Evolutionary conservation across 1,140 invertebrate species (phyloP).

Genomic region (Drosophila tani): DNA sequence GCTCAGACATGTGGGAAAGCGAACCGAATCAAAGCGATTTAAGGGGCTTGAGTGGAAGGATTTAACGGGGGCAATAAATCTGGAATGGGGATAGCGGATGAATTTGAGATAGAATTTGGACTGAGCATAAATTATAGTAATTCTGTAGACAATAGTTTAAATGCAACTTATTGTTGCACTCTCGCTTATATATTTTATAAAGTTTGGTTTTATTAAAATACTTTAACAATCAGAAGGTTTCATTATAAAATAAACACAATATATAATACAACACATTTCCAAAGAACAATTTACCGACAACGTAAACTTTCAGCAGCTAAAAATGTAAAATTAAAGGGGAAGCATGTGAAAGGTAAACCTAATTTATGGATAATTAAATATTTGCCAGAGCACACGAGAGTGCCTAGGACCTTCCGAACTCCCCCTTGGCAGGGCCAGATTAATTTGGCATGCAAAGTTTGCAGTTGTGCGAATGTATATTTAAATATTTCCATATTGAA

Average conservation of each 20-base stretch:
- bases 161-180: background rate
- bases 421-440: background rate
- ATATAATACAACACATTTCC: background rate
- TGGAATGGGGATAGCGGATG: background rate
- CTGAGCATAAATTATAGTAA: background rate
- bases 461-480: background rate
- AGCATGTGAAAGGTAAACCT: conserved; percentile 41
- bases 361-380: conserved; percentile 70
- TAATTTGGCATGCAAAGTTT: conserved; percentile 33
- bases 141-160: too few species aligned
- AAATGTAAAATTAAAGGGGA: background rate
- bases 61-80: conserved; percentile 1
- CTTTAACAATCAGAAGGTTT: background rate
- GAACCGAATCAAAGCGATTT: background rate
- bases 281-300: background rate
- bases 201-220: too few species aligned
- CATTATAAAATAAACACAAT: background rate
- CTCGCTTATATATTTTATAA: background rate
- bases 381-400: conserved; percentile 40
- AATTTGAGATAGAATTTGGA: background rate
- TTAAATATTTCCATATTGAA: conserved; percentile 31
- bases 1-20: conserved; percentile 4
- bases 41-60: background rate
- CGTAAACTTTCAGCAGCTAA: background rate
- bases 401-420: background rate